phyloP scores from a whole-genome alignment of 2,888 invertebrate genomes.

The Aporophyla lueneburgensis region DNA sequence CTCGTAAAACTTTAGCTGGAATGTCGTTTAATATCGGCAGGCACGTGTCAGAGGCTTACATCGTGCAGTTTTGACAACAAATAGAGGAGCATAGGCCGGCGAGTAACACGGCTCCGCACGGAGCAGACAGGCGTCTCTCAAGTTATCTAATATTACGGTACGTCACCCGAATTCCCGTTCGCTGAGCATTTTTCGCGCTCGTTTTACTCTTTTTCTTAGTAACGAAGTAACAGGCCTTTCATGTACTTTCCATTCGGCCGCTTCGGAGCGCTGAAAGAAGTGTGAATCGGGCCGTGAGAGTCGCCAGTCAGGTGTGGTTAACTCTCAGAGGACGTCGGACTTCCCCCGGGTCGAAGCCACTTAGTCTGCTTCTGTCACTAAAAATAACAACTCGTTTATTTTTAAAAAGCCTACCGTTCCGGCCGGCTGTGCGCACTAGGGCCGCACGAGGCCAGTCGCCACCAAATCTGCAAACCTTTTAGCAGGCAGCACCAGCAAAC shows the following conservation, averaged over 20 bases:
- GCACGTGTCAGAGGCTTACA: conserved; percentile 21
- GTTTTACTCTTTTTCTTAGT: conserved; percentile 80
- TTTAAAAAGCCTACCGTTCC: conserved; percentile 79
- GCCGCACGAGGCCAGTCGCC: conserved; percentile 19
- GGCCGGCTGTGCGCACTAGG: conserved; percentile 61
- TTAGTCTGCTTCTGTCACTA: conserved; percentile 85
- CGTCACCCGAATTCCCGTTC: conserved; percentile 71
- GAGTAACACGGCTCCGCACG: conserved; percentile 26
- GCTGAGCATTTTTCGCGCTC: conserved; percentile 71
- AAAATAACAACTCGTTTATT: conserved; percentile 84
- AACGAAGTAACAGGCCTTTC: conserved; percentile 85
- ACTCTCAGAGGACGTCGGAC: conserved; percentile 81
- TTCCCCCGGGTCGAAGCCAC: conserved; percentile 79
- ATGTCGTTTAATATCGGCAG: conserved; percentile 27
- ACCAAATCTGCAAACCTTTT: conserved; percentile 68
- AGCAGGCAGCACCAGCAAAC: conserved; percentile 64
- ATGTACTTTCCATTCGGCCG: conserved; percentile 88
- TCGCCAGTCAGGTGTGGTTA: conserved; percentile 85
- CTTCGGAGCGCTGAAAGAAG: conserved; percentile 86
- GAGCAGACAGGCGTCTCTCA: conserved; percentile 39
- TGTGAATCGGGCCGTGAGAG: conserved; percentile 86
- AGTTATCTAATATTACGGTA: conserved; percentile 67
- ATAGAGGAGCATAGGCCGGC: conserved; percentile 26
- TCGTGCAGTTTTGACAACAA: conserved; percentile 45
- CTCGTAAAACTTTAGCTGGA: not conserved